Evolutionary conservation across 2,888 invertebrate genomes (phyloP), one percentile per base, ranked within the genome.

Genomic region (Sinhomidia bicolor): DNA sequence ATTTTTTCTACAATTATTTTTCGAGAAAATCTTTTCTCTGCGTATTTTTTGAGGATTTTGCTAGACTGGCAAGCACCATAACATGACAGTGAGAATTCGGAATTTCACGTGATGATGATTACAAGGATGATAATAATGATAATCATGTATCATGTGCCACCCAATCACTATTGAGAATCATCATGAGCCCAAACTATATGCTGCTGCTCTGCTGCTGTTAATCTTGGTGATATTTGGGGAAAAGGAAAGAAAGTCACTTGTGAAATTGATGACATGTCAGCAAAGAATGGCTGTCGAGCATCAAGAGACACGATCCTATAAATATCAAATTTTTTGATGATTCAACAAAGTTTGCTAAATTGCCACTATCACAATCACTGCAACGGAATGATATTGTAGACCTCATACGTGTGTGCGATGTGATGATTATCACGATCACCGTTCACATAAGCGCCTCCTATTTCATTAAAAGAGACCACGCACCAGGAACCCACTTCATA

Each of bases 21-120:
- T 76, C 12, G 10, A 76, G n/a, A 17, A 26, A 51, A 76, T 9
- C 23, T 14, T 0, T 44, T 36, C n/a, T 62, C 12, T 10, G 20
- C 26, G 26, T 47, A 26, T 76, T 47, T 41, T 74, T 74, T 23
- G 3, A 3, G 17, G 60, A 60, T 17, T 65, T 68, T 36, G 17
- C 32, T 41, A 83, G 83, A 83, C 83, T 65, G 32, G 29, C 65
- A 5, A 54, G 83, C 71, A 71, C 71, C 82, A 82, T 1, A 82
- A 82, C 54, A 54, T 12, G 65, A 26, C 41, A n/a, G 17, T 14
- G 23, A 26, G 29, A 41, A 41, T 36, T 17, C 12, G 7, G 80
- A 41, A 23, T 4, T 5, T 65, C 47, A 51, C 82, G 44, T 82
- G 65, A 68, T 51, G 10, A 68, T 62, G 14, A 29, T 14, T 14